Conservation (phyloP, 2,113 vertebrate species). For the Vulpes lagopus region DNA sequence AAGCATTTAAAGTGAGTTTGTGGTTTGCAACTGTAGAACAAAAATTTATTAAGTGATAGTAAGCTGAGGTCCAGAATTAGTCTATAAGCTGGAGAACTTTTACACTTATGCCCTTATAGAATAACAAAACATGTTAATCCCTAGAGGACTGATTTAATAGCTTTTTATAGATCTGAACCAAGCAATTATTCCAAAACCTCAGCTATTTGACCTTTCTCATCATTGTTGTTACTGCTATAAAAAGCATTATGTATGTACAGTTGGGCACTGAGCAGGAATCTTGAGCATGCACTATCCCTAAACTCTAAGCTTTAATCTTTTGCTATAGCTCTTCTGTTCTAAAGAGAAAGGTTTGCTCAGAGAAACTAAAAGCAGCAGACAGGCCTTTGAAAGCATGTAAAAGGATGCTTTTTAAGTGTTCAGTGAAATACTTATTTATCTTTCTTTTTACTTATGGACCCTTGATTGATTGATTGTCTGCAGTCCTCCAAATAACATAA, state of each 20-base stretch:
- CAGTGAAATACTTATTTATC: constrained; percentile 43
- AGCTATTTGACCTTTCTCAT: constrained; percentile 57
- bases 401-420: constrained; percentile 29
- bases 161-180: constrained; percentile 73
- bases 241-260: constrained; percentile 19
- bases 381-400: constrained; percentile 43
- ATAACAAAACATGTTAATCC: constrained; percentile 49
- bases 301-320: constrained; percentile 39
- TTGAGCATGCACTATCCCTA: not conserved
- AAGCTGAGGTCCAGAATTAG: constrained; percentile 4
- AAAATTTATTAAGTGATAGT: constrained; percentile 55
- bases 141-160: constrained; percentile 66
- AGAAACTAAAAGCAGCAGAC: constrained; percentile 38
- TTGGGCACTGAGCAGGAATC: not conserved
- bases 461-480: not conserved
- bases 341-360: constrained; percentile 14
- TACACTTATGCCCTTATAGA: not conserved
- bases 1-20: constrained; percentile 57
- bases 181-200: constrained; percentile 68
- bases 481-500: not conserved
- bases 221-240: constrained; percentile 13
- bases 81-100: constrained; percentile 5
- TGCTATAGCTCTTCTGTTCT: not conserved
- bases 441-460: constrained; percentile 31
- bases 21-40: constrained; percentile 26